Percentiles rank a stretch among this genome's conserved stretches.
Conservation (phyloP, 2,113 vertebrate genomes). For the Apistogramma diplotaenia region DNA sequence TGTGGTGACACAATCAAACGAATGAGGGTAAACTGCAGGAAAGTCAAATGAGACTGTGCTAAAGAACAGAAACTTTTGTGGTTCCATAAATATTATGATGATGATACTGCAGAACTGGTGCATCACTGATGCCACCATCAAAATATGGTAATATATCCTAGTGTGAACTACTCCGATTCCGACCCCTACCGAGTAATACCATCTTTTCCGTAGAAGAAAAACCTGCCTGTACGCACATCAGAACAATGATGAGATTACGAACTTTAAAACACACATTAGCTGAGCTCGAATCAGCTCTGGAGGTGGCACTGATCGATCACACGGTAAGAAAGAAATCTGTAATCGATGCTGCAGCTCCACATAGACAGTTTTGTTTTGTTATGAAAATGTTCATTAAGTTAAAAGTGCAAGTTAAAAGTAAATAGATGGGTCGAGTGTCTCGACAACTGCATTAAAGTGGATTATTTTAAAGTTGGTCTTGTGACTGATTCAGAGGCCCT, state of each 20-base stretch:
- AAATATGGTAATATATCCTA: not conserved
- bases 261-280: not conserved
- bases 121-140: not conserved
- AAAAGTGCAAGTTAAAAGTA: too few relatives aligned
- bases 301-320: not conserved
- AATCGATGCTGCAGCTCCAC: too few relatives aligned
- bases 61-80: not conserved
- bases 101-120: not conserved
- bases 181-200: not conserved
- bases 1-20: not conserved
- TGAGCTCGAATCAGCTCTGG: not conserved
- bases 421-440: too few relatives aligned
- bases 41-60: not conserved
- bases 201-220: too few relatives aligned
- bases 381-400: too few relatives aligned
- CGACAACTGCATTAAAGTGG: not conserved
- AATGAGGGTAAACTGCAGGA: not conserved
- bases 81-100: not conserved
- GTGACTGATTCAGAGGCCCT: not conserved
- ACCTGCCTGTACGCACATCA: not conserved
- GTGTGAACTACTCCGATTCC: not conserved
- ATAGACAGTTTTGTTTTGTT: too few relatives aligned
- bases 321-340: not conserved
- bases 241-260: not conserved
- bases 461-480: not conserved